Percentiles rank a stretch among this genome's conserved stretches.
Evolutionary conservation across 2,797 vertebrate species (phyloP).

Genomic region (Lepilemur ruficaudatus): DNA sequence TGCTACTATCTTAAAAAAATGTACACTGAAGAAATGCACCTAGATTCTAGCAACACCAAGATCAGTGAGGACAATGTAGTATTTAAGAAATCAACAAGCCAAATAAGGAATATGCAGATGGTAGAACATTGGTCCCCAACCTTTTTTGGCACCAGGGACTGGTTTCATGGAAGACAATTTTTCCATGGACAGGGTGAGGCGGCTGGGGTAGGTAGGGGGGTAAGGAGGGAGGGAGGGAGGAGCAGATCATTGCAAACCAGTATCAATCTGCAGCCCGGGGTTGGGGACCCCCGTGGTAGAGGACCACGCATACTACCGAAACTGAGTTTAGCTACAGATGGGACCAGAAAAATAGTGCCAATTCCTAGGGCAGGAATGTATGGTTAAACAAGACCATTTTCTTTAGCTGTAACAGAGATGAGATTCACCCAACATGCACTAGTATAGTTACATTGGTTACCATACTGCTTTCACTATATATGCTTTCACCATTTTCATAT

Average conservation of each 20-base stretch:
- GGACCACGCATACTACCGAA: accelerated
- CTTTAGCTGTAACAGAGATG: neutral
- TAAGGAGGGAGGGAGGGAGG: no score
- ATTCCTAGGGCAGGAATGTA: neutral
- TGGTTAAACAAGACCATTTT: neutral
- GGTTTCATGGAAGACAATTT: no score
- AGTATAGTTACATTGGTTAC: neutral
- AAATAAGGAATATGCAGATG: neutral
- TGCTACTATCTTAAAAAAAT: neutral
- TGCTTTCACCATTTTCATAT: neutral
- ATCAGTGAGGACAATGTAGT: neutral
- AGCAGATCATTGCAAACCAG: no score
- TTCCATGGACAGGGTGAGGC: no score
- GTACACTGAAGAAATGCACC: neutral
- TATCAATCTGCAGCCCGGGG: no score
- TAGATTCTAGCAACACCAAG: neutral
- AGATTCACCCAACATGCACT: neutral
- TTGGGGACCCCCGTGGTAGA: no score
- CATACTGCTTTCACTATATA: neutral
- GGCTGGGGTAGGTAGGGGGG: no score
- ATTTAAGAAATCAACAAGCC: neutral
- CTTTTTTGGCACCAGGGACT: no score
- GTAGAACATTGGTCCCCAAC: neutral
- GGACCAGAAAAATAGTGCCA: neutral
- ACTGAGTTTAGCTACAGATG: neutral